Percentiles rank a stretch among this genome's conserved stretches.
Conservation (phyloP, 2,113 vertebrate genomes). For the Bagarius yarrelli region DNA sequence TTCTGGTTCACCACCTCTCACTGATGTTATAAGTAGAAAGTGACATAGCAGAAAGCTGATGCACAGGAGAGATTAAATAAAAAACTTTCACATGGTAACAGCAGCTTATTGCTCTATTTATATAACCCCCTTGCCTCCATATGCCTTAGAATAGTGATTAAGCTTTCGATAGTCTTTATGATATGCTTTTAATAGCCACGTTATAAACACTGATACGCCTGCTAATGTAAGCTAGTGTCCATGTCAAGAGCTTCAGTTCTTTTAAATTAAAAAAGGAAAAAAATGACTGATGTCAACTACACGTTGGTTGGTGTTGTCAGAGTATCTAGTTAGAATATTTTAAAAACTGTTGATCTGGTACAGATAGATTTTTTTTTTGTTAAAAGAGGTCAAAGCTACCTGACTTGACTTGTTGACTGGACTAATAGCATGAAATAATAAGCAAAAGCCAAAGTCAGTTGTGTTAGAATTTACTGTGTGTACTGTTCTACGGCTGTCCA, state of each 20-base stretch:
- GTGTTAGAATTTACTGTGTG: not conserved
- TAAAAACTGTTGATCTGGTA: not conserved
- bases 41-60: not conserved
- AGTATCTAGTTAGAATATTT: not conserved
- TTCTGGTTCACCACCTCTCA: slow-evolving; percentile 1
- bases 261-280: not conserved
- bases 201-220: not conserved
- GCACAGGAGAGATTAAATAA: not conserved
- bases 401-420: too few species aligned
- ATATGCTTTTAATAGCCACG: not conserved
- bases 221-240: not conserved
- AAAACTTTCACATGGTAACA: not conserved
- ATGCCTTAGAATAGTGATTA: not conserved
- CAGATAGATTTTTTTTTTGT: too few species aligned
- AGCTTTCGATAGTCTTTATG: slow-evolving; percentile 6
- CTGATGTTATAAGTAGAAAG: slow-evolving; percentile 13
- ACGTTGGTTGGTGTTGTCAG: not conserved
- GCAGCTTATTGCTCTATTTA: slow-evolving; percentile 6
- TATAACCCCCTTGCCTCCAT: not conserved
- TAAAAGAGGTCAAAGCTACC: too few species aligned
- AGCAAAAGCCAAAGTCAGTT: not conserved
- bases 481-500: not conserved
- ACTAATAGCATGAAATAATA: not conserved
- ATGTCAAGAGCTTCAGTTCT: not conserved
- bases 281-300: not conserved